Evolutionary conservation across 2,113 vertebrate species (phyloP).

Genomic region (Redunca redunca): DNA sequence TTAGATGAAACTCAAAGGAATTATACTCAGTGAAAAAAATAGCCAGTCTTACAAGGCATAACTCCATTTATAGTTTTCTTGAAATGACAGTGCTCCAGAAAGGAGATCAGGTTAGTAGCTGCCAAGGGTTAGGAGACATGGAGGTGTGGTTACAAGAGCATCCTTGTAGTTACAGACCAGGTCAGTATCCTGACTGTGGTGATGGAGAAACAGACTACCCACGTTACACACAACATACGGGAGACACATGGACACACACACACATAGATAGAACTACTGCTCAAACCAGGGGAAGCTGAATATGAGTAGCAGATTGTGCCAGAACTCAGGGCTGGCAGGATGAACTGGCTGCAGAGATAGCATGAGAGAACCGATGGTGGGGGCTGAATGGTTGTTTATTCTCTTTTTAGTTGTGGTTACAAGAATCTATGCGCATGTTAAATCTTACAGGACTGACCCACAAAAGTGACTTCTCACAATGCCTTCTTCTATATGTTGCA

Average conservation of each 20-base stretch:
- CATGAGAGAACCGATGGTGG: neutral
- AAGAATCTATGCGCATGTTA: neutral
- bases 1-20: neutral
- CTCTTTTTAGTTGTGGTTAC: too few relatives aligned
- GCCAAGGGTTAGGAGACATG: neutral
- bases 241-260: neutral
- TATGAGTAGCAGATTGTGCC: neutral
- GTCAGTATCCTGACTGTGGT: neutral
- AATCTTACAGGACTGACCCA: neutral
- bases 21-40: neutral
- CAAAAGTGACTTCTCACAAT: neutral
- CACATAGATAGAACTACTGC: fast-evolving
- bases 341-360: neutral
- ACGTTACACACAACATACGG: fast-evolving
- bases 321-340: neutral
- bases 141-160: neutral
- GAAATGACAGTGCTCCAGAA: neutral
- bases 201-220: too few relatives aligned
- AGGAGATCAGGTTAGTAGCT: too few relatives aligned
- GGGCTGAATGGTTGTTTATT: neutral
- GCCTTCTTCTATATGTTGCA: neutral
- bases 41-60: neutral
- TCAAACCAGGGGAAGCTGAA: neutral
- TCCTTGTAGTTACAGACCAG: fast-evolving
- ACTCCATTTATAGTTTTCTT: neutral